Conservation (phyloP, 2,888 invertebrate genomes). For the Drosophila algonquin region DNA sequence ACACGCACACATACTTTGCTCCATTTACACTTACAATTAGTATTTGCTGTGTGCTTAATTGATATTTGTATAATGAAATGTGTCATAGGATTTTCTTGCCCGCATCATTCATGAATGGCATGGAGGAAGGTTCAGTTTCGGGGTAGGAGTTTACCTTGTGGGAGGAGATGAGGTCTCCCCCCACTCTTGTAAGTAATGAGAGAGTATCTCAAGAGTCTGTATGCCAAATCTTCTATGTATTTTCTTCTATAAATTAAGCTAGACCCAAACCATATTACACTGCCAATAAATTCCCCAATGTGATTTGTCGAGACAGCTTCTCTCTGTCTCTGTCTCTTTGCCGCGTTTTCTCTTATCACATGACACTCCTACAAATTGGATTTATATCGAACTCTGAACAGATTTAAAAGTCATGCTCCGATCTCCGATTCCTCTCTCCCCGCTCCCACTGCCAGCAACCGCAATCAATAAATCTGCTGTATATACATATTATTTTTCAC, state of each 20-base stretch:
- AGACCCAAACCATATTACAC: background rate
- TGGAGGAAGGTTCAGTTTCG: background rate
- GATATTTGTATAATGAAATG: conserved; percentile 79
- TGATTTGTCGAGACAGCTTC: background rate
- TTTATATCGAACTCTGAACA: background rate
- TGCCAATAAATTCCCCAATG: background rate
- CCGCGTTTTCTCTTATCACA: conserved; percentile 13
- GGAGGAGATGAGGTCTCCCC: too few species aligned
- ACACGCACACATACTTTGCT: conserved; percentile 1
- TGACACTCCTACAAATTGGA: conserved; percentile 38
- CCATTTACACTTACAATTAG: conserved; percentile 59
- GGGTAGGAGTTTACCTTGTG: too few species aligned
- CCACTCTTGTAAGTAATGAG: too few species aligned
- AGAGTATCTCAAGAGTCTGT: background rate
- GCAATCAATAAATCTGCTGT: conserved; percentile 64
- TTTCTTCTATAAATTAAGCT: background rate
- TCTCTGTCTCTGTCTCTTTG: background rate
- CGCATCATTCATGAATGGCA: conserved; percentile 53
- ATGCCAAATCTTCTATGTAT: too few species aligned
- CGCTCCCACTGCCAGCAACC: conserved; percentile 40
- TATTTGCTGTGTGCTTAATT: conserved; percentile 75
- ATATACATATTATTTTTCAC: conserved; percentile 63
- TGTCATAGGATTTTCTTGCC: conserved; percentile 70
- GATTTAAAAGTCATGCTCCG: conserved; percentile 18
- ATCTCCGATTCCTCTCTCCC: background rate